A percentile compares a stretch with the other conserved stretches of the same genome.
Evolutionary conservation across 2,888 invertebrate species (phyloP).

Genomic region (Diplolepis rosae): DNA sequence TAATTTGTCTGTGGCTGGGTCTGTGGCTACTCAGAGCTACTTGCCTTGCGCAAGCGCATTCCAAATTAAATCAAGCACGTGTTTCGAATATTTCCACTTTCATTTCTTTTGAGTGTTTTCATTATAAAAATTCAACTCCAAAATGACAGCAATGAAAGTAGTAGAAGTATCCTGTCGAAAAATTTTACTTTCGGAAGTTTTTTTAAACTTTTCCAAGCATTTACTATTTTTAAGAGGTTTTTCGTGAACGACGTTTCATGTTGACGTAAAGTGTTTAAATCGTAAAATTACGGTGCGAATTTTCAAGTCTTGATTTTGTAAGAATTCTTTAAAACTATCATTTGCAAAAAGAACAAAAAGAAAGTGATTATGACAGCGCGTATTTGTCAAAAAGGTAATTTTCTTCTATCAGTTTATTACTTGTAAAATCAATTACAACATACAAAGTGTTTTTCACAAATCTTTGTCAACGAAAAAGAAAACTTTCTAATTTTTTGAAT

Average conservation of each 20-base stretch:
- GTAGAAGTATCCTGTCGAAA: not conserved
- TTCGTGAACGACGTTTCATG: not conserved
- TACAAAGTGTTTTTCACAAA: not conserved
- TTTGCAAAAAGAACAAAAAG: not conserved
- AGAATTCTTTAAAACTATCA: not conserved
- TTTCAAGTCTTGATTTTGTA: not conserved
- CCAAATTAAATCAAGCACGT: not conserved
- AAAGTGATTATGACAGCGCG: not conserved
- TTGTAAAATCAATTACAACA: too few relatives aligned
- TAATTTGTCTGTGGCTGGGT: too few relatives aligned
- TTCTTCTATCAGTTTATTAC: not conserved
- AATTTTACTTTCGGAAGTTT: not conserved
- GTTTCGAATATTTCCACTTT: not conserved
- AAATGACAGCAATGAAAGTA: not conserved
- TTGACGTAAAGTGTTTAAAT: too few relatives aligned
- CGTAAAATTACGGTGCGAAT: not conserved
- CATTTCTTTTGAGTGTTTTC: not conserved
- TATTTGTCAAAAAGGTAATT: constrained; percentile 15
- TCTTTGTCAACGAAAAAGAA: not conserved
- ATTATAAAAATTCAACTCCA: not conserved
- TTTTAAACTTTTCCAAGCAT: not conserved
- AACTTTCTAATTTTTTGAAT: not conserved
- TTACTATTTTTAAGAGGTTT: not conserved
- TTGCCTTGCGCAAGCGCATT: not conserved
- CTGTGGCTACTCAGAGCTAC: not conserved